phyloP scores from a whole-genome alignment of 2,888 invertebrate species.

The Eupithecia vulgata region DNA sequence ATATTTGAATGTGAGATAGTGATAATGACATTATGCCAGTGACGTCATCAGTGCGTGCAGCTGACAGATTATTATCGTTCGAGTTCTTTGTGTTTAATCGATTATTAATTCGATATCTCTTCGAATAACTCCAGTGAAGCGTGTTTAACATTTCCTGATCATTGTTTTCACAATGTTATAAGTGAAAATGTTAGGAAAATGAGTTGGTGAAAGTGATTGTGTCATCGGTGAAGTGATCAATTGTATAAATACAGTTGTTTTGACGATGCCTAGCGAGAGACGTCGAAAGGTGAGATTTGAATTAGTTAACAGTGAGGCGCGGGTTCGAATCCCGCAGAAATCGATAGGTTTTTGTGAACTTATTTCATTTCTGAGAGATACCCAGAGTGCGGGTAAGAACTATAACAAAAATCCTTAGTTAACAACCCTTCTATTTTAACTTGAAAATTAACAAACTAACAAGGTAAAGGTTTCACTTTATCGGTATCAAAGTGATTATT shows the following conservation, averaged over 20 bases:
- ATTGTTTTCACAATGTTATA: conserved; percentile 16
- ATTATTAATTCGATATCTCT: conserved; percentile 24
- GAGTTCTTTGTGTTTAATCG: neutral
- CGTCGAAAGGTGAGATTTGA: conserved; percentile 63
- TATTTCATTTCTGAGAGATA: too few relatives aligned
- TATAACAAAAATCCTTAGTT: too few relatives aligned
- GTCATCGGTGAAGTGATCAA: conserved; percentile 29
- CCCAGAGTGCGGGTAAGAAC: too few relatives aligned
- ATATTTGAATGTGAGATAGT: conserved; percentile 1
- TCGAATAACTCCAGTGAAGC: conserved; percentile 6
- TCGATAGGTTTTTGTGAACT: too few relatives aligned
- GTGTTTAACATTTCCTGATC: conserved; percentile 12
- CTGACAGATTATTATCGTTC: neutral
- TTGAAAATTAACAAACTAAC: too few relatives aligned
- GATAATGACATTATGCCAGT: conserved; percentile 9
- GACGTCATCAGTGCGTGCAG: conserved; percentile 16
- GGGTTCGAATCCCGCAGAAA: too few relatives aligned
- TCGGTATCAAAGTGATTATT: too few relatives aligned
- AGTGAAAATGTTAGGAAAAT: conserved; percentile 21
- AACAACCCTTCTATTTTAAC: too few relatives aligned
- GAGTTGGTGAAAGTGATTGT: conserved; percentile 44
- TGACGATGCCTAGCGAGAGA: conserved; percentile 66
- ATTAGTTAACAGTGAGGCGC: neutral
- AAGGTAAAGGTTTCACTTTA: too few relatives aligned
- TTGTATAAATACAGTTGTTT: conserved; percentile 52